These are phyloP conservation scores for Virgularia gustaviana DNA, from an alignment of 92 coral and sea anemone genomes.

Conservation along the genomic window DNA sequence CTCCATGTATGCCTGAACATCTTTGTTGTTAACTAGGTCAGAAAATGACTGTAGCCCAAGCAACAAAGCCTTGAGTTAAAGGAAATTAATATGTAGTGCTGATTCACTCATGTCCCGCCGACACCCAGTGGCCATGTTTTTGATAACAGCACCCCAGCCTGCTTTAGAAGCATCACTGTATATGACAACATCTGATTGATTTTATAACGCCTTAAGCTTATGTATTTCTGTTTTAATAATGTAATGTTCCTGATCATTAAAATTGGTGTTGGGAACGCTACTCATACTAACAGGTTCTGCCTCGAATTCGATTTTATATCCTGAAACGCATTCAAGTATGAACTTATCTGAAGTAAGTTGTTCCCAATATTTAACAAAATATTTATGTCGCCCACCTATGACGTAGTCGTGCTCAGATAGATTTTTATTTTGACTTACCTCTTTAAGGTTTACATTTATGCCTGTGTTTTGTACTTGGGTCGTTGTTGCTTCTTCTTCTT, in stretches of 20 bases:
- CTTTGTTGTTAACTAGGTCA: too few relatives aligned
- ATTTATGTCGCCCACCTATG: slow-evolving; percentile 57
- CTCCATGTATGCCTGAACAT: too few relatives aligned
- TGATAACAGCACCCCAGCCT: background rate
- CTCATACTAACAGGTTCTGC: slow-evolving; percentile 1
- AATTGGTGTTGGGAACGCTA: slow-evolving; percentile 25
- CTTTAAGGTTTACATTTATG: too few relatives aligned
- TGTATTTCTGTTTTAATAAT: slow-evolving; percentile 20
- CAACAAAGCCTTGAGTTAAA: too few relatives aligned
- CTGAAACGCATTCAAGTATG: slow-evolving; percentile 46
- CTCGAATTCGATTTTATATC: slow-evolving; percentile 45
- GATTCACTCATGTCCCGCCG: background rate
- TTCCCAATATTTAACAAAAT: slow-evolving; percentile 45
- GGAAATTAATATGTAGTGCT: background rate
- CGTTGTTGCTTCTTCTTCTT: slow-evolving; percentile 28
- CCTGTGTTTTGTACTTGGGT: slow-evolving; percentile 30
- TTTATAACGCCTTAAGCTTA: slow-evolving; percentile 45
- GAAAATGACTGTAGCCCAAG: too few relatives aligned
- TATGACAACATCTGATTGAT: slow-evolving; percentile 27
- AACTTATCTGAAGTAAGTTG: slow-evolving; percentile 39
- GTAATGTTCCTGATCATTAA: background rate
- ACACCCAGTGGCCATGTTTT: background rate
- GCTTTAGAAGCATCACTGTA: background rate
- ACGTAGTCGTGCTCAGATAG: slow-evolving; percentile 25
- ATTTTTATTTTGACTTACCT: slow-evolving; percentile 21